Percentiles rank a stretch among this genome's conserved stretches.
Conservation (phyloP, 1,140 invertebrate species). For the Euglossa dilemma region DNA sequence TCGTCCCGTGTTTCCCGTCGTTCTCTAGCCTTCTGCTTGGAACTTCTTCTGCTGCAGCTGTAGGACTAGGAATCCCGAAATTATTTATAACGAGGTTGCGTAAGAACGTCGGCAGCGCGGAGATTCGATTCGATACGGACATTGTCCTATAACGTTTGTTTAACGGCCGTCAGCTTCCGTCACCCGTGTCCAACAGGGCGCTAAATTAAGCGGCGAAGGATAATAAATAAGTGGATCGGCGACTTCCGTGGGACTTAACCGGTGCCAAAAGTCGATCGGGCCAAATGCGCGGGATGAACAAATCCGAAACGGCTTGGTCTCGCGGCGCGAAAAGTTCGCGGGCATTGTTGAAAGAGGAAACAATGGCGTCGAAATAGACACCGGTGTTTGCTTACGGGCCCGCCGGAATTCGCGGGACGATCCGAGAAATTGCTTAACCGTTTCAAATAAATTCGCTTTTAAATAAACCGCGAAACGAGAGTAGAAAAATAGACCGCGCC, state of each 20-base stretch:
- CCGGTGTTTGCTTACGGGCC: background rate
- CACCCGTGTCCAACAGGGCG: background rate
- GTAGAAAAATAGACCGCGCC: too few species aligned
- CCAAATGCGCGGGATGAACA: background rate
- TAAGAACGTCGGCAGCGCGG: background rate
- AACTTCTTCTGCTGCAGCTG: too few species aligned
- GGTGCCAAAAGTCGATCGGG: slow-evolving; percentile 10
- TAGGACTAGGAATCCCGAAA: background rate
- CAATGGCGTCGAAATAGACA: background rate
- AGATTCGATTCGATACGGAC: slow-evolving; percentile 28
- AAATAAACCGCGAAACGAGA: too few species aligned
- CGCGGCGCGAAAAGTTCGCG: background rate
- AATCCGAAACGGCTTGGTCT: background rate
- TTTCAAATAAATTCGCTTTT: background rate
- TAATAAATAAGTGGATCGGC: slow-evolving; percentile 42
- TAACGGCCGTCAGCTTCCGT: slow-evolving; percentile 29
- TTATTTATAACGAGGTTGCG: slow-evolving; percentile 9
- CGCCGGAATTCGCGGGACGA: background rate
- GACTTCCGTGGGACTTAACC: background rate
- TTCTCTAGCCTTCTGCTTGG: too few species aligned
- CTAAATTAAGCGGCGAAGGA: slow-evolving; percentile 35
- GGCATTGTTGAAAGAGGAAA: background rate
- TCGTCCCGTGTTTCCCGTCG: background rate
- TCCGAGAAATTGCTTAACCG: background rate
- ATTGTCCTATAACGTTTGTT: slow-evolving; percentile 36